Base-by-base conservation (phyloP, 2,888 invertebrate species). In the Cartodere bifasciata region DNA sequence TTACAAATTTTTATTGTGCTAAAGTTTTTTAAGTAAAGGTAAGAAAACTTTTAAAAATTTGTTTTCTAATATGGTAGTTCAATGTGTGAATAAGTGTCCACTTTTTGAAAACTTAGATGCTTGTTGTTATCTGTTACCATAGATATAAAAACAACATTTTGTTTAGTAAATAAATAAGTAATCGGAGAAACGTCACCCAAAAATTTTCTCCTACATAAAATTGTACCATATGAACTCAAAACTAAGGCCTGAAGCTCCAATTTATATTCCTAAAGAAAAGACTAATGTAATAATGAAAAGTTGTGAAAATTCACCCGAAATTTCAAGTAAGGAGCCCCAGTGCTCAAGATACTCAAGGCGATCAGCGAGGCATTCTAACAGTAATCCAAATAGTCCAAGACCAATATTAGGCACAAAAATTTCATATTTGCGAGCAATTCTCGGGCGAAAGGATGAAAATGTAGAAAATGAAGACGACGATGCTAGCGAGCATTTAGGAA, bases 211-310 rank as follows among this genome's bases (percentile, higher is more conserved):
- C n/a, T n/a, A n/a, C n/a, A n/a, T n/a, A 20, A 3, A 3, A n/a
- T 16, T 26, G 11, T 15, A 11, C 10, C 13, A 28, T 37, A 40
- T 41, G 41, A 39, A 27, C 35, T 41, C 41, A 9, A 45, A 47
- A 36, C 41, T 51, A 9, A 41, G 52, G 28, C 47, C 52, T 4
- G 50, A 49, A 29, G 52, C 52, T 9, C 50, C 49, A 9, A 39
- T 39, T 4, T 51, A 47, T 34, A 40, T 51, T 6, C 52, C 52
- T 7, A 25, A 40, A 26, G 41, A 43, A 20, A 42, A 23, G 14
- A 11, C 23, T 15, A 7, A 7, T 9, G 7, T 11, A 11, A 22
- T 29, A 10, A 31, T 20, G 9, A 30, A 20, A 24, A 35, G 35
- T 14, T 30, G 24, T 15, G 32, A 28, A 13, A 30, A 16, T 4